Evolutionary conservation across 2,888 invertebrate species (phyloP).

Genomic region (Rotaria socialis): DNA sequence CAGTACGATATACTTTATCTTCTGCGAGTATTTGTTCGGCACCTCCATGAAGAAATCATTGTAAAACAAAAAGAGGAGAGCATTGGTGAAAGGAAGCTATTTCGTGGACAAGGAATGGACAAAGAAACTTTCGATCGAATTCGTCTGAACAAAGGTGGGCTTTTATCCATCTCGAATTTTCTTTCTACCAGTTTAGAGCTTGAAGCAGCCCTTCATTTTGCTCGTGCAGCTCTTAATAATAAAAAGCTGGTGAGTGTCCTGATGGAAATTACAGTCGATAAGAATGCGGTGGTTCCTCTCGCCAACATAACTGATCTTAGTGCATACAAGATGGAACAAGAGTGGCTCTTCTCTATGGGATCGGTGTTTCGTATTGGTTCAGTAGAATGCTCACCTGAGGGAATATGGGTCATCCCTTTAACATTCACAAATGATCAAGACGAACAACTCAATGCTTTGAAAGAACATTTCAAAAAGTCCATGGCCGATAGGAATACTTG

Average conservation of each 20-base stretch:
- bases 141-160: background rate
- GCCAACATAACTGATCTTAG: background rate
- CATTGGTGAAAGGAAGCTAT: background rate
- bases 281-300: background rate
- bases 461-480: background rate
- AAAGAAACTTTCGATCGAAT: background rate
- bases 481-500: background rate
- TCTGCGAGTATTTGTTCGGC: background rate
- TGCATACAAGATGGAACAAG: background rate
- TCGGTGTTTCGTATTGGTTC: background rate
- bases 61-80: background rate
- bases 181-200: background rate
- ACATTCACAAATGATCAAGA: background rate
- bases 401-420: background rate
- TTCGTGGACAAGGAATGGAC: background rate
- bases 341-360: constrained; percentile 1
- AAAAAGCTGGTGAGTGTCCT: background rate
- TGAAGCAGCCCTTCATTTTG: background rate
- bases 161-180: background rate
- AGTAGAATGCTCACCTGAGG: background rate
- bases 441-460: background rate
- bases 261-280: constrained; percentile 1
- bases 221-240: background rate
- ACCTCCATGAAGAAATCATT: background rate
- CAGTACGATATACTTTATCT: background rate